Evolutionary conservation across 1,140 invertebrate species (phyloP).

Genomic region (Drosophila mauritiana): DNA sequence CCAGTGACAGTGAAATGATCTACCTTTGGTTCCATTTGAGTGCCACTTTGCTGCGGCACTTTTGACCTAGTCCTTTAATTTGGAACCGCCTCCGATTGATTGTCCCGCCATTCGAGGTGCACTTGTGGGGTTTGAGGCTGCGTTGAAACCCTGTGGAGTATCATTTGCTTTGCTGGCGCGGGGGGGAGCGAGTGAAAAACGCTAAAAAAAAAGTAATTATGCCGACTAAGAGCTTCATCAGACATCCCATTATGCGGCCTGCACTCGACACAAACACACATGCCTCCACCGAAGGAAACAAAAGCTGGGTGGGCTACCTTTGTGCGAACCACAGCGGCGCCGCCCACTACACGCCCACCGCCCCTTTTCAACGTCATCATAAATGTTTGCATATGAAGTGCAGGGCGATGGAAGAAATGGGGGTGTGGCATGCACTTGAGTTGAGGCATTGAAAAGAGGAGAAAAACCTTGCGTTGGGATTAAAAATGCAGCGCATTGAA

Average conservation of each 20-base stretch:
- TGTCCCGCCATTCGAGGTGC: slow-evolving; percentile 3
- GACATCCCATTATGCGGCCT: slow-evolving; percentile 81
- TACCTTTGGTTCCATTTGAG: neutral
- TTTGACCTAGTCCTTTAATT: slow-evolving; percentile 43
- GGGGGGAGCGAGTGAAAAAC: neutral
- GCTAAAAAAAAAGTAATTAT: slow-evolving; percentile 76
- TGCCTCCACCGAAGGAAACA: slow-evolving; percentile 49
- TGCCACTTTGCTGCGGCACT: slow-evolving; percentile 4
- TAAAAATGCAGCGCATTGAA: slow-evolving; percentile 83
- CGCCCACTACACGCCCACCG: slow-evolving; percentile 11
- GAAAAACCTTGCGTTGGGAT: slow-evolving; percentile 76
- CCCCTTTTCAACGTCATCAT: slow-evolving; percentile 56
- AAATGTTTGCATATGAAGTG: slow-evolving; percentile 80
- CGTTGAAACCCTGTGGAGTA: slow-evolving; percentile 24
- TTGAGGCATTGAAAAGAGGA: slow-evolving; percentile 71
- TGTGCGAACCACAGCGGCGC: slow-evolving; percentile 50
- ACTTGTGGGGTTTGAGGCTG: slow-evolving; percentile 7
- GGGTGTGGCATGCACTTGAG: slow-evolving; percentile 76
- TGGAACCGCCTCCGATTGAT: slow-evolving; percentile 29
- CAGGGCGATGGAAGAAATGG: slow-evolving; percentile 18
- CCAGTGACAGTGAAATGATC: neutral
- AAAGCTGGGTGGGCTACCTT: slow-evolving; percentile 69
- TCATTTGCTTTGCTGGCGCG: slow-evolving; percentile 39
- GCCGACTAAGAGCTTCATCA: slow-evolving; percentile 83
- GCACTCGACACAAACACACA: slow-evolving; percentile 70